Evolutionary conservation across 1,140 invertebrate species (phyloP).

Genomic region (Meloidogyne hapla): DNA sequence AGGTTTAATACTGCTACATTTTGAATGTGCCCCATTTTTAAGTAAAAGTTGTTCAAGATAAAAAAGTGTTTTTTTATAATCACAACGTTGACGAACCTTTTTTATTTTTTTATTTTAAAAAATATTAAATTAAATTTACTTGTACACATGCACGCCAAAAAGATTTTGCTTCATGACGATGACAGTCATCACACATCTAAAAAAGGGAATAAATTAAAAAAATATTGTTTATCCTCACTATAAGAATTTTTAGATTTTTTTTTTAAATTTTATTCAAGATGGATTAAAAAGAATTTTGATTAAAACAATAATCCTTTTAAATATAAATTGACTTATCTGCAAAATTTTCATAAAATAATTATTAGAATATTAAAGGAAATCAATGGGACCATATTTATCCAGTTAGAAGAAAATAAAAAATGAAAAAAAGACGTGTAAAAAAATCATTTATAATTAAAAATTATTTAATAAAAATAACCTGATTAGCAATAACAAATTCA

Average conservation of each 20-base stretch:
- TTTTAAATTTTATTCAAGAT: not conserved
- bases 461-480: constrained; percentile 64
- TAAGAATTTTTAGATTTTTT: not conserved
- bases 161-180: constrained; percentile 91
- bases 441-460: too few species aligned
- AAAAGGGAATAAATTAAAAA: constrained; percentile 21
- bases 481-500: constrained; percentile 83
- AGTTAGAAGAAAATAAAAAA: too few species aligned
- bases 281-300: too few species aligned
- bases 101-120: not conserved
- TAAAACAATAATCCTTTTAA: too few species aligned
- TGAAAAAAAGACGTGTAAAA: too few species aligned
- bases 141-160: constrained; percentile 87
- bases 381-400: too few species aligned
- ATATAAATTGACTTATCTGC: too few species aligned
- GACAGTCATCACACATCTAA: constrained; percentile 91
- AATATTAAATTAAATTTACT: not conserved
- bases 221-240: not conserved
- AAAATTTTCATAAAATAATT: too few species aligned
- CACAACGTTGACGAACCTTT: constrained; percentile 70
- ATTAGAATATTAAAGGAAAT: too few species aligned
- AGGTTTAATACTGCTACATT: constrained; percentile 89
- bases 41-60: constrained; percentile 96
- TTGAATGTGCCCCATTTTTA: constrained; percentile 77
- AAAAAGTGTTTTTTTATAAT: constrained; percentile 96